These are phyloP conservation scores for Watsonalla cultraria DNA, from an alignment of 2,888 invertebrate species.

Conservation along the genomic window DNA sequence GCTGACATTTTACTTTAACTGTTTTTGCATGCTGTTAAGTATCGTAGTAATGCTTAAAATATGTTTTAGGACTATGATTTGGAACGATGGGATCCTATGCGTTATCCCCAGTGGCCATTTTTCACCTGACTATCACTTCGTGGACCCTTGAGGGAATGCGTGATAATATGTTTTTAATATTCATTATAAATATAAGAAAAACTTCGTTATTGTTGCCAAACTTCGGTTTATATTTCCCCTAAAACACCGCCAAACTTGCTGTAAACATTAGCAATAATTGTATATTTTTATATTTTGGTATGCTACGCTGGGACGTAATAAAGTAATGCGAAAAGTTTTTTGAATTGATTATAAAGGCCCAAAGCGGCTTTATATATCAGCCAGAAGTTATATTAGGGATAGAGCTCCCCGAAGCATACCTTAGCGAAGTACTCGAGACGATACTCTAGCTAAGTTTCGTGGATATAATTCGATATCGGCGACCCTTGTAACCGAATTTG, in stretches of 20 bases:
- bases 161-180: not conserved
- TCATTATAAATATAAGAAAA: not conserved
- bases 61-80: too few species aligned
- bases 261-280: not conserved
- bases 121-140: too few species aligned
- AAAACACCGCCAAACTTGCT: not conserved
- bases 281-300: not conserved
- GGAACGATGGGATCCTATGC: too few species aligned
- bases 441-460: conserved; percentile 38
- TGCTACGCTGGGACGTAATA: not conserved
- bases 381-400: conserved; percentile 31
- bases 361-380: conserved; percentile 40
- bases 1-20: conserved; percentile 6
- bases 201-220: not conserved
- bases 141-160: too few species aligned
- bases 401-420: conserved; percentile 24
- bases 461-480: conserved; percentile 47
- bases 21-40: not conserved
- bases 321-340: conserved; percentile 29
- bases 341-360: conserved; percentile 36
- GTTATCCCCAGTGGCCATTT: too few species aligned
- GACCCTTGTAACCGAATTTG: conserved; percentile 56
- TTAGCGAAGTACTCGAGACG: conserved; percentile 19
- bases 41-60: too few species aligned
- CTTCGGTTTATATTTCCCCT: too few species aligned